Evolutionary conservation across 1,140 invertebrate species (phyloP), one percentile per base, ranked within the genome.

Genomic region (Pygmarrhopalites habei): DNA sequence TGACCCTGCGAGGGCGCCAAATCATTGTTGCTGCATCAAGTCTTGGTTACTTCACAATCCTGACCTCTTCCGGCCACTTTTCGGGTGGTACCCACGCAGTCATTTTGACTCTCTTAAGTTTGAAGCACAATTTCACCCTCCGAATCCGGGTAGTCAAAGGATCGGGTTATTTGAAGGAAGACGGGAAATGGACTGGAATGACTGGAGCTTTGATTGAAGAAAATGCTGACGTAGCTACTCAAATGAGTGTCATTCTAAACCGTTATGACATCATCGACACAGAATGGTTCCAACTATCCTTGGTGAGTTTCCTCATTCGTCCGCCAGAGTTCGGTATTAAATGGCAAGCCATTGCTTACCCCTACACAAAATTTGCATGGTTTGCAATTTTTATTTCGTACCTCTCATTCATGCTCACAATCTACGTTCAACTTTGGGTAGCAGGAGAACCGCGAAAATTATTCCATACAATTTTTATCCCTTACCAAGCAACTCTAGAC

Each of bases 151-250:
- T n/a, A n/a, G n/a, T 19, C 51, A 62, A 5, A 62, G 66, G 17
- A 57, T 32, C 17, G 66, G 66, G 28, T 28, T 44, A 19, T n/a
- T 32, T 10, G 23, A 26, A 0, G 60, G n/a, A n/a, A n/a, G n/a
- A 68, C 23, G 66, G 66, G n/a, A 23, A 32, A 14, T 35, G 52
- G n/a, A 59, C n/a, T 47, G 66, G 66, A 35, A 68, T 68, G 62
- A 29, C 64, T 5, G 62, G 62, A n/a, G 66, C 58, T 58, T 46
- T 64, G 5, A 30, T 64, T 12, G 15, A 58, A 12, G 25, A 58
- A n/a, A 47, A 41, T 25, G 58, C 43, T 7, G 66, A 68, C 32
- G 55, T 68, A 26, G 58, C 53, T 7, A 60, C 62, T n/a, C 53
- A 64, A 32, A 41, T 58, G 14, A n/a, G 66, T 5, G 29, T 64